A percentile compares a stretch with the other conserved stretches of the same genome.
phyloP scores from a whole-genome alignment of 1,140 invertebrate genomes.

The Brachionus rubens region DNA sequence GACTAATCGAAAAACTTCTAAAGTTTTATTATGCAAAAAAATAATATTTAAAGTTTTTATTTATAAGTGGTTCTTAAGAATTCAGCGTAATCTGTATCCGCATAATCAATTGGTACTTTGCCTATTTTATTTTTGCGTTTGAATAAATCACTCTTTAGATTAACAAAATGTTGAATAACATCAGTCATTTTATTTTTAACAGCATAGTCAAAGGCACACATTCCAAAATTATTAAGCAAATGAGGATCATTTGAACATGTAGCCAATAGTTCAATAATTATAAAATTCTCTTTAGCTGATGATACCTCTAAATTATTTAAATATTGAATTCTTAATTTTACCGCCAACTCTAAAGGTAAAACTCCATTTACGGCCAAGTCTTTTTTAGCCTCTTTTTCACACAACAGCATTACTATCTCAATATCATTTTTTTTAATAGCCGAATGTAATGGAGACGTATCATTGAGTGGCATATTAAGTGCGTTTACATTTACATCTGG shows the following conservation, averaged over 20 bases:
- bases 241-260: not conserved
- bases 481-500: not conserved
- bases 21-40: too few species aligned
- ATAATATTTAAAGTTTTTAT: too few species aligned
- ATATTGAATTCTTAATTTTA: not conserved
- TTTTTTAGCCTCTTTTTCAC: slow-evolving; percentile 18
- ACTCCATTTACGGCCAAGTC: not conserved
- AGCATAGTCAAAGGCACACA: slow-evolving; percentile 2
- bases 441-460: slow-evolving; percentile 2
- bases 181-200: not conserved
- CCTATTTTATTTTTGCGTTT: slow-evolving; percentile 12
- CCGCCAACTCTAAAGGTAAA: not conserved
- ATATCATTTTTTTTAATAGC: slow-evolving; percentile 9
- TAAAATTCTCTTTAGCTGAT: slow-evolving; percentile 9
- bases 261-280: not conserved
- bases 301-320: not conserved
- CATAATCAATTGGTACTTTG: slow-evolving; percentile 30
- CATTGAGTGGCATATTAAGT: not conserved
- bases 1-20: too few species aligned
- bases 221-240: not conserved
- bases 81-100: not conserved
- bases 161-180: slow-evolving; percentile 22
- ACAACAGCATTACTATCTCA: slow-evolving; percentile 24
- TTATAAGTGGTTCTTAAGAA: not conserved
- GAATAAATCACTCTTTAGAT: slow-evolving; percentile 12